Evolutionary conservation across 2,113 vertebrate genomes (phyloP).

Genomic region (Grantiella picta): DNA sequence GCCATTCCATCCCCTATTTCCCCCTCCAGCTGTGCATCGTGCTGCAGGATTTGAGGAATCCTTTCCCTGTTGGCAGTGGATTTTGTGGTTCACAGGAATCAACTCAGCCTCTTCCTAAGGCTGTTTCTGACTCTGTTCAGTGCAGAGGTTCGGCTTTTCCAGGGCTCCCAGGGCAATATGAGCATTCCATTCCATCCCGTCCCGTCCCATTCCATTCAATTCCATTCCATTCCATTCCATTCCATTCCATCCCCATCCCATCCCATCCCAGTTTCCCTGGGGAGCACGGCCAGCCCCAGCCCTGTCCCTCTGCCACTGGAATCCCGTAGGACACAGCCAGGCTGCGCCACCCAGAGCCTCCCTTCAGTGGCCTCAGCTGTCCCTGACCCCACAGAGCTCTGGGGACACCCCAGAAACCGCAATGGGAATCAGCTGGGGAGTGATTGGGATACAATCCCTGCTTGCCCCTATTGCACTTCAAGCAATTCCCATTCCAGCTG

Average conservation of each 20-base stretch:
- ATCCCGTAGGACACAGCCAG: not conserved
- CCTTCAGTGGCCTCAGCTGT: accelerated
- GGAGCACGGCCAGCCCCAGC: not conserved
- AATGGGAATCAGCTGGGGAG: accelerated
- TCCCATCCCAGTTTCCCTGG: not conserved
- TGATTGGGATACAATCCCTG: accelerated
- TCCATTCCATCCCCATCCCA: not conserved
- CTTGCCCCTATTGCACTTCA: not conserved
- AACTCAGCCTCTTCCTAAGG: no score
- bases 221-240: not conserved
- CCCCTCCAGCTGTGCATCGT: no score
- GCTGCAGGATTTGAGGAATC: no score
- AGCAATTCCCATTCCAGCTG: not conserved
- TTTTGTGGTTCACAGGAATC: not conserved
- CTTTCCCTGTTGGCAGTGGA: not conserved
- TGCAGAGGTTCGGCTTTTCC: not conserved
- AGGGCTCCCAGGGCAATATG: not conserved
- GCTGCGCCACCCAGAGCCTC: not conserved
- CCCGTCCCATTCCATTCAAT: no score
- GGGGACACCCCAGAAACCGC: accelerated
- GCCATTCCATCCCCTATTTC: accelerated
- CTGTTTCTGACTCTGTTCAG: no score
- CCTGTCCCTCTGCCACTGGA: not conserved
- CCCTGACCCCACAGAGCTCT: not conserved
- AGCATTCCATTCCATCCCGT: not conserved